Conservation (phyloP, 2,113 vertebrate genomes). For the Cottus gobio region DNA sequence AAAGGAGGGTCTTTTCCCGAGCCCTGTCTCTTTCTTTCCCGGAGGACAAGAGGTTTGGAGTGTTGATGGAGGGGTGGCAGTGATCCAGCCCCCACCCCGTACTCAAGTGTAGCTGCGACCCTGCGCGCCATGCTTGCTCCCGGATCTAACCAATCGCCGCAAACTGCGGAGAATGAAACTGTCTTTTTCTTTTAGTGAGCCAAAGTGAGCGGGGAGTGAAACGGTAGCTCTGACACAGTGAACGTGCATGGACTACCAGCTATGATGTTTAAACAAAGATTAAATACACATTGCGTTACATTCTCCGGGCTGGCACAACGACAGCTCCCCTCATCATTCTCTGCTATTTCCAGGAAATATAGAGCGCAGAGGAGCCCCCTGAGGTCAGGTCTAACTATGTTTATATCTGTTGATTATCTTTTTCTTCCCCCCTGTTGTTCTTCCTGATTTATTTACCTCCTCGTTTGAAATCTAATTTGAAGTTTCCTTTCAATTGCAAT, state of each 20-base stretch:
- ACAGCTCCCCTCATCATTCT: conserved; percentile 56
- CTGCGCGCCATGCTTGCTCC: conserved; percentile 15
- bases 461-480: conserved; percentile 32
- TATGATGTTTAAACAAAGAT: conserved; percentile 69
- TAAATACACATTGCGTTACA: conserved; percentile 61
- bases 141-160: conserved; percentile 11
- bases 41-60: conserved; percentile 35
- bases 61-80: conserved; percentile 13
- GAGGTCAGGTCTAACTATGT: conserved; percentile 53
- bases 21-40: conserved; percentile 55
- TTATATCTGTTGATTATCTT: conserved; percentile 51
- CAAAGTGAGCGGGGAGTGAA: conserved; percentile 56
- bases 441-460: conserved; percentile 50
- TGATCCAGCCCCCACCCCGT: conserved; percentile 54
- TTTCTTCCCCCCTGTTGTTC: conserved; percentile 19
- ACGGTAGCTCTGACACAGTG: conserved; percentile 41
- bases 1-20: conserved; percentile 47
- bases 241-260: conserved; percentile 70
- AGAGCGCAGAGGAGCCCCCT: conserved; percentile 36
- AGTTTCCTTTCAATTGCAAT: conserved; percentile 48
- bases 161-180: conserved; percentile 54
- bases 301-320: conserved; percentile 41
- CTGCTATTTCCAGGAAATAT: conserved; percentile 46
- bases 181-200: conserved; percentile 36
- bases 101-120: conserved; percentile 44